These are phyloP conservation scores for Paguma larvata DNA, from an alignment of 2,797 vertebrate genomes.

Conservation along the genomic window DNA sequence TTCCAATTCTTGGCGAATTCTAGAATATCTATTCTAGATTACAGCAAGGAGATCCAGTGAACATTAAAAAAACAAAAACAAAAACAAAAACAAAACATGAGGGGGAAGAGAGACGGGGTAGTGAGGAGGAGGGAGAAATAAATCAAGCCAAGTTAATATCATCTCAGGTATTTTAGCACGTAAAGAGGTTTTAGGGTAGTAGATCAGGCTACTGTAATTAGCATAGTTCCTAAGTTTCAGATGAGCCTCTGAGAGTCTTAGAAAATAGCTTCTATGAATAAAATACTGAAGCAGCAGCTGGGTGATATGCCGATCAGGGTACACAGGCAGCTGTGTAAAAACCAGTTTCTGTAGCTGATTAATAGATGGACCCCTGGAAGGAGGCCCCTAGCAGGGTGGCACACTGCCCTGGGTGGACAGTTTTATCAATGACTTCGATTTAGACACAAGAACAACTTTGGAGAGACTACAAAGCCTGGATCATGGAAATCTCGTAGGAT, in stretches of 20 bases:
- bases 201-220: background rate
- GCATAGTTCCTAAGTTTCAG: conserved; percentile 27
- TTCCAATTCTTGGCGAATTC: conserved; percentile 9
- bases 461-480: conserved; percentile 58
- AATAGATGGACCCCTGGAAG: background rate
- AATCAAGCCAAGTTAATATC: background rate
- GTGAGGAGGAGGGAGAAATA: background rate
- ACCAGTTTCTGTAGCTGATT: conserved; percentile 40
- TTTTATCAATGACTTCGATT: conserved; percentile 59
- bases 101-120: background rate
- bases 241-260: background rate
- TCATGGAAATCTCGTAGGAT: conserved; percentile 34
- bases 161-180: background rate
- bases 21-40: background rate
- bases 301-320: background rate
- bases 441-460: conserved; percentile 51
- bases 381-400: background rate
- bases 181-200: background rate
- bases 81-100: too few relatives aligned
- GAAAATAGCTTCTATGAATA: background rate
- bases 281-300: background rate
- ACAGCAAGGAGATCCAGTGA: background rate
- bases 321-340: background rate
- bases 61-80: background rate
- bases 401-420: background rate